Evolutionary conservation across 2,113 vertebrate genomes (phyloP).

Genomic region (Herpetotheres cachinnans): DNA sequence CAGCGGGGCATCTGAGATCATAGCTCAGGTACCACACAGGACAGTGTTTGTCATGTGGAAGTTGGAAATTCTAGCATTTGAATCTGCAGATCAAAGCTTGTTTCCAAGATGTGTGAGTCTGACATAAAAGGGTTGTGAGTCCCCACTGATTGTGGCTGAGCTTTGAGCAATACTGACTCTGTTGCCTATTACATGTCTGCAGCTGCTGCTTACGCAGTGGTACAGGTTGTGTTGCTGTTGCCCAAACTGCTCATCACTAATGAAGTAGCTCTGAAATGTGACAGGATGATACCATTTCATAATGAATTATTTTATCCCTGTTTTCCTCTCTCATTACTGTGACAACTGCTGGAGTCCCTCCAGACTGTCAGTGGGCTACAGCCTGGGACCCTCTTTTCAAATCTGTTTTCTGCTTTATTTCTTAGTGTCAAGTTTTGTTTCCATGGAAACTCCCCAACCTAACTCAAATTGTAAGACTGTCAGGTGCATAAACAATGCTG

Average conservation of each 20-base stretch:
- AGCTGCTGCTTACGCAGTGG: neutral
- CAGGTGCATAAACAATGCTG: conserved; percentile 7
- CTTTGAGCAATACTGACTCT: neutral
- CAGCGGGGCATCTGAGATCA: neutral
- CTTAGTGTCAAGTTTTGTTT: conserved; percentile 29
- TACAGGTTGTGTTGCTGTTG: neutral
- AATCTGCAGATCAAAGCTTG: neutral
- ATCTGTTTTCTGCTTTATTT: conserved; percentile 24
- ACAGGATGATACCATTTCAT: neutral
- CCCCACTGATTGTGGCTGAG: rapidly evolving
- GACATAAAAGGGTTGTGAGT: neutral
- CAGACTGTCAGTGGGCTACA: conserved; percentile 25
- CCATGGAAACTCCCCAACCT: conserved; percentile 43
- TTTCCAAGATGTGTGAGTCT: neutral
- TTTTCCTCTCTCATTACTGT: neutral
- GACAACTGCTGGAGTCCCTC: neutral
- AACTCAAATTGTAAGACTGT: neutral
- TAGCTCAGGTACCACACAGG: rapidly evolving
- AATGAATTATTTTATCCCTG: neutral
- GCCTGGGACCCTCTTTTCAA: conserved; percentile 25
- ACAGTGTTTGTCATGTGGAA: rapidly evolving
- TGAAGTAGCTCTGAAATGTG: neutral
- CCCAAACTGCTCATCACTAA: neutral
- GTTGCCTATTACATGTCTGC: rapidly evolving
- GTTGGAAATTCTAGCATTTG: neutral